phyloP scores from a whole-genome alignment of 2,888 invertebrate genomes.

The Onchidella celtica region DNA sequence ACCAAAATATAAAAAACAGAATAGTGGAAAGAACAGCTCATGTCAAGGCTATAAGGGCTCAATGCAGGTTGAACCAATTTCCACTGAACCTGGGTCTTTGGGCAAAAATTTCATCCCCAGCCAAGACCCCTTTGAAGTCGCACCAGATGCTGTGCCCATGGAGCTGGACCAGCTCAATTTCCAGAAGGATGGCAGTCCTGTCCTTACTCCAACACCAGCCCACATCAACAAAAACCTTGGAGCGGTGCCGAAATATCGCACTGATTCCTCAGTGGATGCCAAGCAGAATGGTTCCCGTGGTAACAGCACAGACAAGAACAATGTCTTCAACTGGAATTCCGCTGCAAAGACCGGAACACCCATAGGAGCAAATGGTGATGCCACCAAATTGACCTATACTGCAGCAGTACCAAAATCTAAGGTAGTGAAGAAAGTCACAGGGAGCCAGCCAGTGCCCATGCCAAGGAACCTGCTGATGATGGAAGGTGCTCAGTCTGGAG shows the following conservation, averaged over 20 bases:
- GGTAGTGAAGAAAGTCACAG: neutral
- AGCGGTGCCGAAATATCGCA: neutral
- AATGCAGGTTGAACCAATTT: slow-evolving; percentile 18
- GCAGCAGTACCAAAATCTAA: slow-evolving; percentile 1
- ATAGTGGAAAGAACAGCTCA: neutral
- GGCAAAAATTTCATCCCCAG: slow-evolving; percentile 33
- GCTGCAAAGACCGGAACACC: neutral
- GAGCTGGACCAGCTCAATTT: slow-evolving; percentile 10
- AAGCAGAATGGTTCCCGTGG: neutral
- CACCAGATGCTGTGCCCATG: neutral
- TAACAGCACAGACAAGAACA: neutral
- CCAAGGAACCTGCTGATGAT: slow-evolving; percentile 42
- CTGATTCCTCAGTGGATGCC: neutral
- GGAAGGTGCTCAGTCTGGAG: slow-evolving; percentile 51
- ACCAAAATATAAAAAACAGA: neutral
- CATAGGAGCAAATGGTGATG: neutral
- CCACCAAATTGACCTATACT: neutral
- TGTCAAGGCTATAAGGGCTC: too few species aligned
- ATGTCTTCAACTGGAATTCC: neutral
- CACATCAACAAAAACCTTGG: neutral
- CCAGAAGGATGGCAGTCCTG: slow-evolving; percentile 14
- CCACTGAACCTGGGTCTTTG: slow-evolving; percentile 17
- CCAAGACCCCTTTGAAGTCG: slow-evolving; percentile 43
- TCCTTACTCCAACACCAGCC: slow-evolving; percentile 19
- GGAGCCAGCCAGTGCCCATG: slow-evolving; percentile 25